Evolutionary conservation across 2,888 invertebrate genomes (phyloP).

Genomic region (Drosophila affinis): DNA sequence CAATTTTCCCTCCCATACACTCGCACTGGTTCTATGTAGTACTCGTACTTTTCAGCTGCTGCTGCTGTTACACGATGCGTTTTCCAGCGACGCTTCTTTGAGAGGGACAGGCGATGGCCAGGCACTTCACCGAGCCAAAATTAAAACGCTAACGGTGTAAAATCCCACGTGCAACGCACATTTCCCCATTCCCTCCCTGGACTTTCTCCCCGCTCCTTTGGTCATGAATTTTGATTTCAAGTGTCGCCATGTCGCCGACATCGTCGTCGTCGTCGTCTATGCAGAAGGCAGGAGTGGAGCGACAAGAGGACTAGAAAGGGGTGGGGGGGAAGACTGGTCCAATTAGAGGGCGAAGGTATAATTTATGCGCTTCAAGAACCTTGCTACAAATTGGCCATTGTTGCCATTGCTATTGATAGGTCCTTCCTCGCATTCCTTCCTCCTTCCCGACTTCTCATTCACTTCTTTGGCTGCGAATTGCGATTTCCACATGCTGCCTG

Average conservation of each 20-base stretch:
- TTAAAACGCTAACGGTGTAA: not conserved
- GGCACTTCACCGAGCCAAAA: too few relatives aligned
- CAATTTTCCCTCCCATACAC: not conserved
- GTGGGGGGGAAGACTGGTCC: constrained; percentile 47
- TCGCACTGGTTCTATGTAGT: not conserved
- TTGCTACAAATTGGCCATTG: constrained; percentile 74
- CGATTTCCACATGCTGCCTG: constrained; percentile 28
- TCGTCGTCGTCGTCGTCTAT: constrained; percentile 46
- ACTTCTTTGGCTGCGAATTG: not conserved
- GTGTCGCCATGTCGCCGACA: constrained; percentile 38
- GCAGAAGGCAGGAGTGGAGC: constrained; percentile 14
- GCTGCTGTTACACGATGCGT: not conserved
- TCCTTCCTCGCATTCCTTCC: not conserved
- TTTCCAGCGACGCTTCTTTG: not conserved
- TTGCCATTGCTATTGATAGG: constrained; percentile 70
- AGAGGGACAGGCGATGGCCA: not conserved
- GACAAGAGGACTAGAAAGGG: not conserved
- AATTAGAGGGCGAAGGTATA: constrained; percentile 73
- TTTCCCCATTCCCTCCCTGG: constrained; percentile 6
- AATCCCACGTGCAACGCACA: not conserved
- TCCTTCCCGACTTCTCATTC: not conserved
- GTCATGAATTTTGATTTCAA: constrained; percentile 77
- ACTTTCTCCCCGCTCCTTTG: constrained; percentile 4
- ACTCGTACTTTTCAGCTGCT: not conserved
- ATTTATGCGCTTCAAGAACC: constrained; percentile 76